phyloP scores from a whole-genome alignment of 2,888 invertebrate species.

The Synanthedon myopaeformis region DNA sequence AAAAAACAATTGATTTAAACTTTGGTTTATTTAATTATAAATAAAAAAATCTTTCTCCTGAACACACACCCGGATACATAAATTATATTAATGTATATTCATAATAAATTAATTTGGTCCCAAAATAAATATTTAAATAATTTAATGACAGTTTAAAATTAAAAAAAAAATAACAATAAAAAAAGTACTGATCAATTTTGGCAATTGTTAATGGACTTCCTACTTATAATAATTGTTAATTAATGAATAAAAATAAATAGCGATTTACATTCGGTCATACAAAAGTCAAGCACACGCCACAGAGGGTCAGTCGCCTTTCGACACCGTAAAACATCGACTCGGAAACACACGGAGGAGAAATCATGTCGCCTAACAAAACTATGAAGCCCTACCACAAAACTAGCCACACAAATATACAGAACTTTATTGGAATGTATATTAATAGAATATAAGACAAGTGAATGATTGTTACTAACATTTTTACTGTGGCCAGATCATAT shows the following conservation, averaged over 20 bases:
- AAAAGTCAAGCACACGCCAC: constrained; percentile 35
- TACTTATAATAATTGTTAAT: constrained; percentile 54
- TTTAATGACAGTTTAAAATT: constrained; percentile 49
- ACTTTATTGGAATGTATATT: constrained; percentile 57
- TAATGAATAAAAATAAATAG: constrained; percentile 62
- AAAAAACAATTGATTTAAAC: constrained; percentile 61
- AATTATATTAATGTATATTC: constrained; percentile 47
- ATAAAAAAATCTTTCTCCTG: constrained; percentile 59
- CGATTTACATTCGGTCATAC: constrained; percentile 48
- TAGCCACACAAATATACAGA: constrained; percentile 30
- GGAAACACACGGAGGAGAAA: constrained; percentile 32
- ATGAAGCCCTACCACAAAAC: constrained; percentile 55
- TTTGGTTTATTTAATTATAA: constrained; percentile 70
- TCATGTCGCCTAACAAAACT: constrained; percentile 50
- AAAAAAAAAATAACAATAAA: constrained; percentile 54
- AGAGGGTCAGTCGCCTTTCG: constrained; percentile 15
- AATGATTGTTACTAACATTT: constrained; percentile 10
- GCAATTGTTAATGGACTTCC: constrained; percentile 60
- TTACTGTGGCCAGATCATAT: neutral
- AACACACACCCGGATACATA: constrained; percentile 63
- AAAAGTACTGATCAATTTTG: constrained; percentile 66
- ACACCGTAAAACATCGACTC: constrained; percentile 26
- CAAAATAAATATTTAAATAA: constrained; percentile 67
- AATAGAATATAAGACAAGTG: constrained; percentile 33
- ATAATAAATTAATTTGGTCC: constrained; percentile 71